Evolutionary conservation across 2,113 vertebrate species (phyloP), one percentile per base, ranked within the genome.

Genomic region (Rhynchomys soricoides): DNA sequence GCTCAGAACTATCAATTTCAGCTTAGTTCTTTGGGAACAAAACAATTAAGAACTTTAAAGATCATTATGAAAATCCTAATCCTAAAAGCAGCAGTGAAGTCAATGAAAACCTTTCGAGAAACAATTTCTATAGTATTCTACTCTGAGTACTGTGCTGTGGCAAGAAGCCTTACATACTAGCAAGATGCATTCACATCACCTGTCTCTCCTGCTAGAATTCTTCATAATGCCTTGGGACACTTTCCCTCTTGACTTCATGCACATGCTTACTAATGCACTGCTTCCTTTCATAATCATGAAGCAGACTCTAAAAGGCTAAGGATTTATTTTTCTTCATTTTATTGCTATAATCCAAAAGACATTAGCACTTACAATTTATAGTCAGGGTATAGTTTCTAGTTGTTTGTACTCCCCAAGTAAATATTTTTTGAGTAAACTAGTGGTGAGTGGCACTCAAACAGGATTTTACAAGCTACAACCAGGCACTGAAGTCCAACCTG

Each of bases 1-100:
- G 43, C 10, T 79, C 52, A 43, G 68, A 16, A 59, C 24, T 31
- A 5, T 22, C 86, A 57, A 88, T 5, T 68, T 86, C n/a, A 68
- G 50, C 78, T 89, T 94, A 68, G 37, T 74, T 78, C 40, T 94
- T 78, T 45, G 48, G 66, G 68, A 96, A 87, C 3, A 92, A 92
- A 71, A 86, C 40, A 24, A 21, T 92, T 16, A 3, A 89, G 70
- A 55, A 85, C 93, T 48, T 75, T 83, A 15, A 59, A 97, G 62
- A 89, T 40, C 24, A 91, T 94, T 83, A 37, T 37, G 75, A 93
- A 82, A 55, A 94, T 31, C 48, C 37, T 59, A 66, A 93, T 82
- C n/a, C n/a, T n/a, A n/a, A 50, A 95, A 93, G 16, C 71, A 55
- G 62, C 24, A 48, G 21, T 11, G 31, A 24, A 50, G 75, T 89